Base-by-base conservation (phyloP, 2,797 vertebrate species). In the Falco naumanni region DNA sequence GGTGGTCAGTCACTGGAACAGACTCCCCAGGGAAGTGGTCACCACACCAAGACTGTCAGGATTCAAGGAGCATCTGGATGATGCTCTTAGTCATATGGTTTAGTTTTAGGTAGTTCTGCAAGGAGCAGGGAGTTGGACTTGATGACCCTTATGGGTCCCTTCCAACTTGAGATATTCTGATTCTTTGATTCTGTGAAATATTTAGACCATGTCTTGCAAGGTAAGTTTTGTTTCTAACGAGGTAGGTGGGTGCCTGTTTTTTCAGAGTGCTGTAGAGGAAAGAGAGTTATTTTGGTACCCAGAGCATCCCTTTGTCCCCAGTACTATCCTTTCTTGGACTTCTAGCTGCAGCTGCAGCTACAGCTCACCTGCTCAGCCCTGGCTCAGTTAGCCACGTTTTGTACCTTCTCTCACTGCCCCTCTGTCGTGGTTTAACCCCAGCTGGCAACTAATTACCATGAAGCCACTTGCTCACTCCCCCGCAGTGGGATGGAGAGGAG, bases 301-400 rank as follows among this genome's bases (percentile, higher is more conserved):
- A 47, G 34, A 87, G 29, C 56, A 60, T 21, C 45, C 45, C 9
- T 45, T 61, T 71, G 24, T 41, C n/a, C 39, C 24, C 53, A 20
- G n/a, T 15, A 39, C 25, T 29, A 10, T n/a, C 33, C 34, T 19
- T 63, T 37, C 34, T 54, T 13, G 6, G 43, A 34, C 41, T 76
- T 48, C 11, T 14, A 59, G 29, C 48, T 84, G 48, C n/a, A 53
- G 11, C 43, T 37, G 17, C 57, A 56, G 37, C n/a, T 48, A 24
- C 41, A 43, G 41, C 22, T 77, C 26, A 34, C 71, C 53, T 0
- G 1, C 22, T 71, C 31, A 79, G 47, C n/a, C 31, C n/a, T 1
- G 2, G 10, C 21, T 56, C 24, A 20, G 4, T 41, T 43, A 45
- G 50, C 13, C 0, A 0, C 16, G 8, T 41, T 70, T 79, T 29